phyloP scores from a whole-genome alignment of 1,140 invertebrate species.

The Adelges cooleyi region DNA sequence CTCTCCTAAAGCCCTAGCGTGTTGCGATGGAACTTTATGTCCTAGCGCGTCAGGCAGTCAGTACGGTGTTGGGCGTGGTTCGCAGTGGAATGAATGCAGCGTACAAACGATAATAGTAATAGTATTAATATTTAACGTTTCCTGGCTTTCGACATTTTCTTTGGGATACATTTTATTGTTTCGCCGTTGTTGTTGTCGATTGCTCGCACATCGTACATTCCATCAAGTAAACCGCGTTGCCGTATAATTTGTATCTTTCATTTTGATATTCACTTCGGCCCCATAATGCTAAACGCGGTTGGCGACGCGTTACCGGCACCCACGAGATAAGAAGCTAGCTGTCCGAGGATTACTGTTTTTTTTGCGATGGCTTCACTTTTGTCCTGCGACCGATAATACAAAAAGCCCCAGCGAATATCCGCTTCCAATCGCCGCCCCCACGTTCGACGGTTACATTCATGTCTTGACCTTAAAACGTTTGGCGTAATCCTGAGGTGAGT shows the following conservation, averaged over 20 bases:
- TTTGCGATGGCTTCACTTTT: not conserved
- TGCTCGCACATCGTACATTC: not conserved
- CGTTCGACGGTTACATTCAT: conserved; percentile 11
- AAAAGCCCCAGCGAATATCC: not conserved
- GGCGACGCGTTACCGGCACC: not conserved
- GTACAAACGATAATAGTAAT: too few relatives aligned
- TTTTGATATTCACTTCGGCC: not conserved
- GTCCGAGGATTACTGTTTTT: not conserved
- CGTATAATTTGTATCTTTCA: not conserved
- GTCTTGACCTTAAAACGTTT: conserved; percentile 25
- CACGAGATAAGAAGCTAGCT: not conserved
- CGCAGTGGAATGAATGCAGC: conserved; percentile 16
- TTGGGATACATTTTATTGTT: conserved; percentile 2
- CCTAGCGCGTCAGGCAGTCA: conserved; percentile 18
- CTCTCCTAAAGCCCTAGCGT: conserved; percentile 20
- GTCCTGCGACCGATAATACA: not conserved
- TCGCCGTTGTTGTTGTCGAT: not conserved
- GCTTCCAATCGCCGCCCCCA: not conserved
- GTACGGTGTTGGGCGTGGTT: conserved; percentile 25
- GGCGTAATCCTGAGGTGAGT: conserved; percentile 11
- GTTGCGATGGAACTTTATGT: conserved; percentile 21
- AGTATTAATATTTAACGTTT: too few relatives aligned
- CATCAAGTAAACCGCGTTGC: not conserved
- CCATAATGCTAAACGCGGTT: too few relatives aligned
- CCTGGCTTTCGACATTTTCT: conserved; percentile 3